Evolutionary conservation across 2,888 invertebrate genomes (phyloP).

Genomic region (Acleris holmiana): DNA sequence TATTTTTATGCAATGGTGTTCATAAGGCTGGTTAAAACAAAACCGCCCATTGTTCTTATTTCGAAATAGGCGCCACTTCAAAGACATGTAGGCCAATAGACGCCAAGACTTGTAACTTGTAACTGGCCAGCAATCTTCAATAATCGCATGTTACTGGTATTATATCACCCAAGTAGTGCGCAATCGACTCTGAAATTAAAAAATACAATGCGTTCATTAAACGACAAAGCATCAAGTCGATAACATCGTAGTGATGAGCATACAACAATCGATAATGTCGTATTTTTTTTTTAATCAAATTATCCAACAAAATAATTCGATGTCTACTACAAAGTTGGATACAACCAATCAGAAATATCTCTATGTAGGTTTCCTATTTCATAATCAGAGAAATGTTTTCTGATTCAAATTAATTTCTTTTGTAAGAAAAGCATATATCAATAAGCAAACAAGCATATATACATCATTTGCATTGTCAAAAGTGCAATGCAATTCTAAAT

Average conservation of each 20-base stretch:
- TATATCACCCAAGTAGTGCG: slow-evolving; percentile 26
- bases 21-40: no score
- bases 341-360: no score
- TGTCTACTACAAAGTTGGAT: no score
- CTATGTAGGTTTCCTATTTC: no score
- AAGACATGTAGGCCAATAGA: slow-evolving; percentile 5
- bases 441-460: no score
- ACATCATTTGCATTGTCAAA: no score
- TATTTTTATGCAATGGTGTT: no score
- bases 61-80: background rate
- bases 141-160: slow-evolving; percentile 24
- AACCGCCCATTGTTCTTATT: background rate
- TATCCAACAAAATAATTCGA: background rate
- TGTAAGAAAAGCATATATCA: no score
- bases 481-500: no score
- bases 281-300: background rate
- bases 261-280: slow-evolving; percentile 12
- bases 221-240: slow-evolving; percentile 35
- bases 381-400: no score
- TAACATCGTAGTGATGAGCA: slow-evolving; percentile 23
- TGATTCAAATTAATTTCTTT: no score
- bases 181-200: slow-evolving; percentile 35
- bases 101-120: background rate
- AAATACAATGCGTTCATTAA: slow-evolving; percentile 36
- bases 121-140: slow-evolving; percentile 1